Conservation (phyloP, 2,797 vertebrate genomes). For the Urocyon cinereoargenteus region DNA sequence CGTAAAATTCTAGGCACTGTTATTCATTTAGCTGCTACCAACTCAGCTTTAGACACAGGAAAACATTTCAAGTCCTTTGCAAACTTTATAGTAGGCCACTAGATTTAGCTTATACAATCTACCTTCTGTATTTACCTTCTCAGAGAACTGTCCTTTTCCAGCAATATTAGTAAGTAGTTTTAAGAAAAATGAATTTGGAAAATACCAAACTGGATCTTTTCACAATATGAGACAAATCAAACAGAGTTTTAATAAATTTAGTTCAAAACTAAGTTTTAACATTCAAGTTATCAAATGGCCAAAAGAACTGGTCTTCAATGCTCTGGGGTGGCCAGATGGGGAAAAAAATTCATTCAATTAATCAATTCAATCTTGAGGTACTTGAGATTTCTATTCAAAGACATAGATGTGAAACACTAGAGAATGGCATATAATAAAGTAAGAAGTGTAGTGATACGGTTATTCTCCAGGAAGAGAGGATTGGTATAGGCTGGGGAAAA, state of each 20-base stretch:
- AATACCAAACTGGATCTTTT: constrained; percentile 46
- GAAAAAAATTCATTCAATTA: background rate
- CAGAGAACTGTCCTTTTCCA: constrained; percentile 10
- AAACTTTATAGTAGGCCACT: background rate
- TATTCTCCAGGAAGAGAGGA: constrained; percentile 8
- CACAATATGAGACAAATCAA: background rate
- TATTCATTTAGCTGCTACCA: background rate
- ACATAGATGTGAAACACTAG: background rate
- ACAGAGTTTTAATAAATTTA: background rate
- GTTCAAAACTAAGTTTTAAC: constrained; percentile 5
- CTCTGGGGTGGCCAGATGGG: background rate
- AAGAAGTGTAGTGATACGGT: background rate
- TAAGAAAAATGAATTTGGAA: constrained; percentile 45
- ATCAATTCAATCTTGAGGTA: background rate
- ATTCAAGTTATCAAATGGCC: background rate
- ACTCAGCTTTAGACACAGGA: background rate
- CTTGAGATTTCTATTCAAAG: background rate
- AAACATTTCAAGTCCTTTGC: background rate
- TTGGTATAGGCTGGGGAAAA: background rate
- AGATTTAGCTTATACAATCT: background rate
- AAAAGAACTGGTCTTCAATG: background rate
- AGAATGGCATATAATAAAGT: background rate
- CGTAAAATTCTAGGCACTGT: constrained; percentile 43
- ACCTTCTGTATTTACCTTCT: background rate
- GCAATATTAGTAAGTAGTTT: background rate